phyloP scores from a whole-genome alignment of 2,797 vertebrate species.

The Alcedo atthis region DNA sequence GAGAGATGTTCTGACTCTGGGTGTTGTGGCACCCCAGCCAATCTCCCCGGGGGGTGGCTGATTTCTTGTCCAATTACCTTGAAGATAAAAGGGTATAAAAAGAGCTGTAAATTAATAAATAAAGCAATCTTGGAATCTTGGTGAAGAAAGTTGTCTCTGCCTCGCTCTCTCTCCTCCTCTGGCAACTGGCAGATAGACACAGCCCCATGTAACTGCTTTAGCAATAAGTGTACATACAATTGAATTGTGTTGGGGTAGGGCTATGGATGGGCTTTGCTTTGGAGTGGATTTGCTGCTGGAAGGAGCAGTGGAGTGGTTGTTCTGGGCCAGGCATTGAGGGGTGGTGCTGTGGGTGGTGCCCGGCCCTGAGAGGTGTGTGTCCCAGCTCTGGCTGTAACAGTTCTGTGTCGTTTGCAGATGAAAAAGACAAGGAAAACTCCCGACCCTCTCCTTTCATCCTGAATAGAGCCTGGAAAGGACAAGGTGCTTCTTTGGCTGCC shows the following conservation, averaged over 20 bases:
- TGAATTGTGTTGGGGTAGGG: not conserved
- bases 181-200: too few species aligned
- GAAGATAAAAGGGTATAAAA: too few species aligned
- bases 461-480: not conserved
- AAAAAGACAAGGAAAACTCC: constrained; percentile 23
- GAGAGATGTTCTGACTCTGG: too few species aligned
- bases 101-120: too few species aligned
- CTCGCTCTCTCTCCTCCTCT: too few species aligned
- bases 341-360: not conserved
- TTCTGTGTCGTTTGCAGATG: constrained; percentile 46
- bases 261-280: not conserved
- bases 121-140: too few species aligned
- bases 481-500: not conserved
- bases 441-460: not conserved
- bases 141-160: too few species aligned
- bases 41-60: too few species aligned
- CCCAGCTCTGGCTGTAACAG: not conserved
- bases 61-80: too few species aligned
- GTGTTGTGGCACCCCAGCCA: too few species aligned
- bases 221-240: not conserved
- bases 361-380: not conserved
- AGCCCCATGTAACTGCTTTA: too few species aligned
- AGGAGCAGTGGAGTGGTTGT: not conserved
- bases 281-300: too few species aligned
- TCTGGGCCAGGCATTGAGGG: not conserved